These are phyloP conservation scores for Drosophila mettleri DNA, from an alignment of 2,888 invertebrate genomes.

Conservation along the genomic window DNA sequence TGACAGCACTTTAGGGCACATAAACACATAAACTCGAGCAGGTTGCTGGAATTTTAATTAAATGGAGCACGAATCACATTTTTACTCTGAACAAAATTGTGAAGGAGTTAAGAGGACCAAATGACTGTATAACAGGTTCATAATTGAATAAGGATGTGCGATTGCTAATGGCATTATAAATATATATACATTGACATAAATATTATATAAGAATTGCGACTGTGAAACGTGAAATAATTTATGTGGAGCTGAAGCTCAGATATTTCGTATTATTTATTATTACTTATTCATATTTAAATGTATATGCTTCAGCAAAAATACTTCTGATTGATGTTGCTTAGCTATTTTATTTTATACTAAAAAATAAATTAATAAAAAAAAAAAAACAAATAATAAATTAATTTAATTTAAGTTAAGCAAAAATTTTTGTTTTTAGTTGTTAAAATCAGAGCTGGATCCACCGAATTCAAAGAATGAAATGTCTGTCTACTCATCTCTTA, in stretches of 20 bases:
- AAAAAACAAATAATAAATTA: too few species aligned
- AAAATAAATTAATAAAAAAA: too few species aligned
- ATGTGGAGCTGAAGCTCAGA: not conserved
- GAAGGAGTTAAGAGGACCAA: too few species aligned
- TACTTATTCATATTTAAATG: not conserved
- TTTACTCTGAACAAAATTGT: constrained; percentile 7
- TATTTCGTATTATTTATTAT: not conserved
- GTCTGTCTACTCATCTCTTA: too few species aligned
- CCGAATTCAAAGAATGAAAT: too few species aligned
- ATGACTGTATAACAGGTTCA: constrained; percentile 26
- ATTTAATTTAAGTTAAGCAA: too few species aligned
- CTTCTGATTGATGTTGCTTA: too few species aligned
- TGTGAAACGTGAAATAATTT: not conserved
- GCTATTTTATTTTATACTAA: too few species aligned
- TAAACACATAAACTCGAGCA: constrained; percentile 64
- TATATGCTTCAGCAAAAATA: too few species aligned
- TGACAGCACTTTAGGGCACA: constrained; percentile 79
- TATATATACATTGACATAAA: not conserved
- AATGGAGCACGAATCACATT: constrained; percentile 57
- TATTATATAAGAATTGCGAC: not conserved
- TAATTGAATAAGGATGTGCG: constrained; percentile 4
- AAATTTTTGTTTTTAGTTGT: too few species aligned
- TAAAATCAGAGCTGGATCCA: too few species aligned
- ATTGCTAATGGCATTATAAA: not conserved
- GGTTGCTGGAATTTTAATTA: constrained; percentile 76